A percentile compares a stretch with the other conserved stretches of the same genome.
Conservation (phyloP, 2,888 invertebrate species). For the Rhogogaster chlorosoma region DNA sequence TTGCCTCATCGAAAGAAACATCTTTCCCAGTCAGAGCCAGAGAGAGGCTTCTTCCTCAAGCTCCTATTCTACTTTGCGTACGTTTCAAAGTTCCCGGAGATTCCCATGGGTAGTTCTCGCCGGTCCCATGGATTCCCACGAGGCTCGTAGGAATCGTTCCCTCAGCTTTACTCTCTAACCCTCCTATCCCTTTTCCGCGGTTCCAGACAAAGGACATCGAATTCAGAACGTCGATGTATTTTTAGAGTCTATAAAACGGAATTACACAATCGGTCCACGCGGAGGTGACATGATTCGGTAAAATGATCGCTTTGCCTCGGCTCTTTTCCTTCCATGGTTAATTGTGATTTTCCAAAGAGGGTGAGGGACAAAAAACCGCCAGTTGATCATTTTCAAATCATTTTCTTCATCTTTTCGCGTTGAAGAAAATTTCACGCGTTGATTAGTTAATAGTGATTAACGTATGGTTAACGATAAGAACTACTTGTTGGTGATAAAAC, state of each 20-base stretch:
- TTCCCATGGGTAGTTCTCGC: slow-evolving; percentile 7
- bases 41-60: not conserved
- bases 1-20: slow-evolving; percentile 37
- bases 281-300: slow-evolving; percentile 4
- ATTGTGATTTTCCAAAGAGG: not conserved
- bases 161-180: not conserved
- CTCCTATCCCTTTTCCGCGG: not conserved
- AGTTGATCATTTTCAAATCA: too few relatives aligned
- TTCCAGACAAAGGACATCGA: slow-evolving; percentile 19
- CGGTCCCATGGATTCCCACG: slow-evolving; percentile 17
- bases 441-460: not conserved
- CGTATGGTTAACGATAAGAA: too few relatives aligned
- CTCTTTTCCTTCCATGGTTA: not conserved
- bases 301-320: not conserved
- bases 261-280: slow-evolving; percentile 13
- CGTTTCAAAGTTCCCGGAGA: slow-evolving; percentile 25
- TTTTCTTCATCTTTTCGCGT: too few relatives aligned
- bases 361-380: too few relatives aligned
- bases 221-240: slow-evolving; percentile 19
- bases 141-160: slow-evolving; percentile 4
- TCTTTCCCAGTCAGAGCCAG: not conserved
- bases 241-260: slow-evolving; percentile 20
- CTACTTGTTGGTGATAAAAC: not conserved
- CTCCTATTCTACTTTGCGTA: slow-evolving; percentile 30
- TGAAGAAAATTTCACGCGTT: not conserved